Evolutionary conservation across 2,888 invertebrate species (phyloP).

Genomic region (Epinotia brunnichana): DNA sequence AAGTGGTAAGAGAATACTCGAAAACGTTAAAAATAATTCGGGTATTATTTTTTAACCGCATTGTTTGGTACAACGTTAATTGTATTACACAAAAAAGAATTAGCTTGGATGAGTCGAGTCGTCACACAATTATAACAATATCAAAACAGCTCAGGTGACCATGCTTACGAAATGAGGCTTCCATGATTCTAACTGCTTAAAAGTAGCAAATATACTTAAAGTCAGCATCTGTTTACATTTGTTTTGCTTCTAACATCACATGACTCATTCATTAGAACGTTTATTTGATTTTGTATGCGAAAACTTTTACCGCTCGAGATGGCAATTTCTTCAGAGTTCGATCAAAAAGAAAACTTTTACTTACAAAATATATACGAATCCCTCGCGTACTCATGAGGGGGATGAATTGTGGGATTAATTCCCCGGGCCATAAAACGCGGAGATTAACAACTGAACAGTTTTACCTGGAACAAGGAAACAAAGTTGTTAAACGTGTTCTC

Average conservation of each 20-base stretch:
- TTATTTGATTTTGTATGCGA: background rate
- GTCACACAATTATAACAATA: conserved; percentile 5
- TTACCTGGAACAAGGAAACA: conserved; percentile 43
- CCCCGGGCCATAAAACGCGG: conserved; percentile 27
- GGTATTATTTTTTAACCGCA: conserved; percentile 26
- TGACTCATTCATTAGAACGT: background rate
- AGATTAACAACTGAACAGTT: conserved; percentile 37
- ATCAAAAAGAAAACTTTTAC: conserved; percentile 22
- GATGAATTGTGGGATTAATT: conserved; percentile 36
- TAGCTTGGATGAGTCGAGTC: conserved; percentile 7
- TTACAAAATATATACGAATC: conserved; percentile 38
- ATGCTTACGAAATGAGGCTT: background rate
- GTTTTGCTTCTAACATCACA: background rate
- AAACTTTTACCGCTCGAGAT: background rate
- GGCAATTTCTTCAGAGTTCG: background rate
- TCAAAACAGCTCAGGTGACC: background rate
- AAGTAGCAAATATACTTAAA: background rate
- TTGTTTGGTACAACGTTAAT: conserved; percentile 11
- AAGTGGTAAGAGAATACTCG: conserved; percentile 30
- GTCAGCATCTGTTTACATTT: background rate
- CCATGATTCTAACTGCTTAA: no score
- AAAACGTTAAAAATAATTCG: conserved; percentile 27
- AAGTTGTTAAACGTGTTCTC: conserved; percentile 27
- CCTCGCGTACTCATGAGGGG: conserved; percentile 19
- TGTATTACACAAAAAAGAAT: conserved; percentile 15